phyloP scores from a whole-genome alignment of 2,888 invertebrate genomes.

The Marronus borbonicus region DNA sequence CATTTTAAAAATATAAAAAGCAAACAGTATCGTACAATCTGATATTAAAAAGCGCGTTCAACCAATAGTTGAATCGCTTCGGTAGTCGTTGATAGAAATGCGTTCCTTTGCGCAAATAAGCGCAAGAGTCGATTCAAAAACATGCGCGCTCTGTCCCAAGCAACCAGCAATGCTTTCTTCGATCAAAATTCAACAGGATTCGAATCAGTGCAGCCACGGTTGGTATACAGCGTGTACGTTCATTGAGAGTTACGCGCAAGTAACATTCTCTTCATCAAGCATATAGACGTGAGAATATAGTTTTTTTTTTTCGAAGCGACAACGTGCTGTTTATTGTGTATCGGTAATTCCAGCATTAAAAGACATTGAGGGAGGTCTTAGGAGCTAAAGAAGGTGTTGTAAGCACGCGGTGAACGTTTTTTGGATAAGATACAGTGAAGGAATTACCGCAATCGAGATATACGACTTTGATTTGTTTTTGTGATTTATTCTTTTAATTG shows the following conservation, averaged over 20 bases:
- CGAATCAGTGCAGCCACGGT: constrained; percentile 30
- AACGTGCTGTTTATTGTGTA: background rate
- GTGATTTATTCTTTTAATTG: too few species aligned
- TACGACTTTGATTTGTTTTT: too few species aligned
- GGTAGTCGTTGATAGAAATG: background rate
- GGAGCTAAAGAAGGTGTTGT: too few species aligned
- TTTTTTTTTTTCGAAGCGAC: too few species aligned
- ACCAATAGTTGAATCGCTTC: background rate
- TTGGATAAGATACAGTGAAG: too few species aligned
- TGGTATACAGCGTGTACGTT: constrained; percentile 2
- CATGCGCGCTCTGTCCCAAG: constrained; percentile 32
- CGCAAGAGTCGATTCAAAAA: constrained; percentile 38
- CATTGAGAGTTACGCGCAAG: background rate
- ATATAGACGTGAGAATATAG: background rate
- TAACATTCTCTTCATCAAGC: background rate
- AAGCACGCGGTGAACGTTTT: too few species aligned
- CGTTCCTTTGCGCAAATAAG: constrained; percentile 9
- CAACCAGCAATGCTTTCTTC: constrained; percentile 23
- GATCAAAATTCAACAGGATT: constrained; percentile 40
- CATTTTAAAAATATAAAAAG: too few species aligned
- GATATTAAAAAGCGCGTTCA: background rate
- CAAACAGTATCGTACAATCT: too few species aligned
- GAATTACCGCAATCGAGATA: too few species aligned
- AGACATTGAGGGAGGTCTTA: background rate
- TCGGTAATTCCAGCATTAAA: background rate